These are phyloP conservation scores for Paracentrotus lividus DNA, from an alignment of 53 echinoderm and acorn worm genomes.

Conservation along the genomic window DNA sequence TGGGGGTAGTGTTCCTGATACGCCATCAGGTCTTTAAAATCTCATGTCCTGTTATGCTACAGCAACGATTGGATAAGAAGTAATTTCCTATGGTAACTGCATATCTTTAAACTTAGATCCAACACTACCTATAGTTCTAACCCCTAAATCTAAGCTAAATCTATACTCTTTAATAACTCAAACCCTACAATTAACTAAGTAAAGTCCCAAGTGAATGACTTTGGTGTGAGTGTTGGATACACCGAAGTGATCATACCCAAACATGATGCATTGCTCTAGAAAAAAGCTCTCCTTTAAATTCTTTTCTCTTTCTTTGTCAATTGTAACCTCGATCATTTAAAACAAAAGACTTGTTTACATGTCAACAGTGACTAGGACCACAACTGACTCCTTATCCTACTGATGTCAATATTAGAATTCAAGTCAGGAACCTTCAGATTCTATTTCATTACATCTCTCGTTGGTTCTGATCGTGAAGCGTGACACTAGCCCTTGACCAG, in stretches of 20 bases:
- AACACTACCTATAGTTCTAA: no score
- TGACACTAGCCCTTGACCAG: conserved; percentile 36
- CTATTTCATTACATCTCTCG: conserved; percentile 27
- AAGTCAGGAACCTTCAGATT: conserved; percentile 47
- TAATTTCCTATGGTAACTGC: no score
- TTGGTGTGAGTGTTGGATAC: not conserved
- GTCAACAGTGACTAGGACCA: not conserved
- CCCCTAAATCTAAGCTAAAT: no score
- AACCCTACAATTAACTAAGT: no score
- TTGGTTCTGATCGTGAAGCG: conserved; percentile 35
- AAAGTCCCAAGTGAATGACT: no score
- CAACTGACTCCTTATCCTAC: not conserved
- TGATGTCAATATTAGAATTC: conserved; percentile 52
- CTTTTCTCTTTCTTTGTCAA: not conserved
- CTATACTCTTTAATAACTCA: no score
- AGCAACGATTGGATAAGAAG: no score
- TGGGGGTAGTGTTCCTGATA: no score
- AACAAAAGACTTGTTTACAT: not conserved
- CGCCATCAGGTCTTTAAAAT: no score
- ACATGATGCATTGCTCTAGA: not conserved
- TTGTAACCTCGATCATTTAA: not conserved
- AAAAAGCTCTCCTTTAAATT: not conserved
- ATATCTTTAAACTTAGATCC: no score
- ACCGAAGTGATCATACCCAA: not conserved
- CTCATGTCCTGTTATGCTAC: no score